Percentiles rank a stretch among this genome's conserved stretches.
These are phyloP conservation scores for Caenorhabditis uteleia DNA, from an alignment of 2,888 invertebrate genomes.

Conservation along the genomic window DNA sequence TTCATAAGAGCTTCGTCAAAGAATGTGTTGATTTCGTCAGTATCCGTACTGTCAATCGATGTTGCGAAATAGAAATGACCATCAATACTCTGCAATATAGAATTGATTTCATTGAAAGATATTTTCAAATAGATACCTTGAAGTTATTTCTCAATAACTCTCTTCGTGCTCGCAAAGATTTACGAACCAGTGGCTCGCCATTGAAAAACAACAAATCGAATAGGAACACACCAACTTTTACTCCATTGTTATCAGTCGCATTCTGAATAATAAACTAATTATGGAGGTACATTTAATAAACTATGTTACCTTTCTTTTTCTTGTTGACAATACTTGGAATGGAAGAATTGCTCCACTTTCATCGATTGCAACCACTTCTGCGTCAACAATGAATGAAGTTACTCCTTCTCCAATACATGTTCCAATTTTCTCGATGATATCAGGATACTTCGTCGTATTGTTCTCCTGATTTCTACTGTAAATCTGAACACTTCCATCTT, in stretches of 20 bases:
- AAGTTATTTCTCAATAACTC: conserved; percentile 58
- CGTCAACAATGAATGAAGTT: conserved; percentile 86
- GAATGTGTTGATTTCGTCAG: conserved; percentile 91
- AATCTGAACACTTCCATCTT: conserved; percentile 79
- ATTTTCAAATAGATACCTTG: conserved; percentile 11
- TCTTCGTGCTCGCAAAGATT: conserved; percentile 81
- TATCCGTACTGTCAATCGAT: conserved; percentile 80
- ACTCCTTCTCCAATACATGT: conserved; percentile 54
- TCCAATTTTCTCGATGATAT: conserved; percentile 76
- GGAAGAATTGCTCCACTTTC: conserved; percentile 88
- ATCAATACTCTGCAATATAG: conserved; percentile 66
- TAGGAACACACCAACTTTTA: conserved; percentile 92
- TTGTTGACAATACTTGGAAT: conserved; percentile 91
- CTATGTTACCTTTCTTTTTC: conserved; percentile 83
- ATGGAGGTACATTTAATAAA: neutral
- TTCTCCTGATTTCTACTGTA: conserved; percentile 96
- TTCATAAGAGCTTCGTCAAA: conserved; percentile 90
- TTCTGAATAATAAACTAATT: conserved; percentile 72
- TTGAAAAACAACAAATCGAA: conserved; percentile 94
- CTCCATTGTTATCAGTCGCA: conserved; percentile 80
- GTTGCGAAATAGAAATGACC: conserved; percentile 90
- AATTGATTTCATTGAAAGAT: neutral
- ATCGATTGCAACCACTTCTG: conserved; percentile 97
- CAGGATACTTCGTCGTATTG: conserved; percentile 93
- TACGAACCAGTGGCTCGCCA: conserved; percentile 82